These are phyloP conservation scores for Clarias macrocephalus DNA, from an alignment of 2,113 vertebrate genomes.

Conservation along the genomic window DNA sequence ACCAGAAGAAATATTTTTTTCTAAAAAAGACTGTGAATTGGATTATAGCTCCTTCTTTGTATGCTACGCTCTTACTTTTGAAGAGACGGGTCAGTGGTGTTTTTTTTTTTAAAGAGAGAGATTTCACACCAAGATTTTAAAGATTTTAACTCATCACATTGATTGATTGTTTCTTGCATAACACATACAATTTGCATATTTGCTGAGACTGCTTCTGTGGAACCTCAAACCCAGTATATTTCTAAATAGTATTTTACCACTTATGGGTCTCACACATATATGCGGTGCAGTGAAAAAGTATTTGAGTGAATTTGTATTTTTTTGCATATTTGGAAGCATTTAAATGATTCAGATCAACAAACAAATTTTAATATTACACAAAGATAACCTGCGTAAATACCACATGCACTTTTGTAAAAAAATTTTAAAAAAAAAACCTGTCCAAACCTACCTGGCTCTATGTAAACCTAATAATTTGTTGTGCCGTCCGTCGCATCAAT, in stretches of 20 bases:
- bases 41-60: background rate
- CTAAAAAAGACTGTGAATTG: background rate
- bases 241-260: background rate
- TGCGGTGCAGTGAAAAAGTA: too few relatives aligned
- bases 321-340: too few relatives aligned
- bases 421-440: too few relatives aligned
- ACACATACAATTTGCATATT: constrained; percentile 4
- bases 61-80: background rate
- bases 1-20: background rate
- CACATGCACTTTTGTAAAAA: too few relatives aligned
- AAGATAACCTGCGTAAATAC: too few relatives aligned
- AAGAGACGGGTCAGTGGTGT: background rate
- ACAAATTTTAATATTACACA: too few relatives aligned
- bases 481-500: too few relatives aligned
- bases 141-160: background rate
- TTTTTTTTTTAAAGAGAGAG: background rate
- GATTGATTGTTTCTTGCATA: background rate
- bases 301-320: too few relatives aligned
- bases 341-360: too few relatives aligned
- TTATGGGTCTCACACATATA: background rate
- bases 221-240: constrained; percentile 22
- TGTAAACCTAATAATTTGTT: too few relatives aligned
- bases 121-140: background rate
- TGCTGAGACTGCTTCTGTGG: constrained; percentile 33
- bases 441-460: too few relatives aligned